phyloP scores from a whole-genome alignment of 2,888 invertebrate genomes.

The Drosophila kambysellisi region DNA sequence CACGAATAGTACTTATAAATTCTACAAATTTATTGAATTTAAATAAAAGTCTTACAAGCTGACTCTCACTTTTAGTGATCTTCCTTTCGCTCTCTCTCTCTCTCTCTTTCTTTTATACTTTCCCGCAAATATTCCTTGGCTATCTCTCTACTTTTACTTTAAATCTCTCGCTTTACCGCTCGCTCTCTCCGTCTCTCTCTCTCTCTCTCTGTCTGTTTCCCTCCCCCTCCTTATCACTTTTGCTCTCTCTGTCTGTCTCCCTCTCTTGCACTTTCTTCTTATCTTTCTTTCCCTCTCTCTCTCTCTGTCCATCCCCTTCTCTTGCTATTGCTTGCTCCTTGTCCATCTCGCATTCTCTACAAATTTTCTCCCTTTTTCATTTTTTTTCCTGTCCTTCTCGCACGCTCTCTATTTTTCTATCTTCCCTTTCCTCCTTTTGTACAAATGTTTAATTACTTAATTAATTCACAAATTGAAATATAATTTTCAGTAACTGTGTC shows the following conservation, averaged over 20 bases:
- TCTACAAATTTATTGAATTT: not conserved
- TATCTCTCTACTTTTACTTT: not conserved
- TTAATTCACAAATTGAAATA: constrained; percentile 3
- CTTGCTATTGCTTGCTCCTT: not conserved
- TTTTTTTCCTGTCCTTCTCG: not conserved
- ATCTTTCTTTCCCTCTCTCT: not conserved
- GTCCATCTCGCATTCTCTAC: not conserved
- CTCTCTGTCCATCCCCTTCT: not conserved
- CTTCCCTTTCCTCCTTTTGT: not conserved
- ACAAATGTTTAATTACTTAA: constrained; percentile 1
- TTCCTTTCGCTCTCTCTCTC: not conserved
- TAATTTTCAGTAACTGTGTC: constrained; percentile 40
- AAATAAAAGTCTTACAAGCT: not conserved
- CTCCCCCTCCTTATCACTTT: not conserved
- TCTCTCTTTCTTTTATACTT: not conserved
- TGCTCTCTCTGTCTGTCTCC: not conserved
- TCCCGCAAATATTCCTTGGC: not conserved
- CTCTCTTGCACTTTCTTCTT: not conserved
- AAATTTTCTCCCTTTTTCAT: too few relatives aligned
- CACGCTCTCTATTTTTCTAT: not conserved
- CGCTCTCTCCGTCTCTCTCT: not conserved
- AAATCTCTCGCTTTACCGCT: not conserved
- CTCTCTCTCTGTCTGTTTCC: not conserved
- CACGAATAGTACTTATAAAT: not conserved
- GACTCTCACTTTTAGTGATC: not conserved